Evolutionary conservation across 2,888 invertebrate genomes (phyloP), one percentile per base, ranked within the genome.

Genomic region (Cataglyphis albicans): DNA sequence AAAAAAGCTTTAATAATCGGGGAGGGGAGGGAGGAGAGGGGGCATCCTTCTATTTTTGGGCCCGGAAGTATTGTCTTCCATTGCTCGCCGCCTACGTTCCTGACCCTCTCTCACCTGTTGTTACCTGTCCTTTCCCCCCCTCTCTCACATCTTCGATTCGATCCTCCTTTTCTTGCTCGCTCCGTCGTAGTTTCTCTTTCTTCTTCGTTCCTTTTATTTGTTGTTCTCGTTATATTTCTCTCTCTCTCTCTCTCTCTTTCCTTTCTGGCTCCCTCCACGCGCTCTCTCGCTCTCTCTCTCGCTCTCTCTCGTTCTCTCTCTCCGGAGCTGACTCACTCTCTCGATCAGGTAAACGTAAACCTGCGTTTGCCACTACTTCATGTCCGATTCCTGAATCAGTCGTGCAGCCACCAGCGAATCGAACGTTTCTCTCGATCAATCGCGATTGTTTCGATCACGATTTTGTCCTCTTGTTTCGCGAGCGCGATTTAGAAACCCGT

Each of bases 321-420:
- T 59, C 84, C 38, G 81, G 38, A 35, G 32, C 52, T 89, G 83
- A 82, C 89, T 91, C 90, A 84, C 90, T 85, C 86, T 72, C 88
- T 59, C 86, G 84, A 86, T 84, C 92, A 88, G 90, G 92, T 91
- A 91, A 91, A 90, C 91, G 89, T 90, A 88, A 91, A 91, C 89
- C 90, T 85, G 87, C 82, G 86, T 87, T 52, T 67, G 81, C 83
- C 86, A 73, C 87, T 87, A 88, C 91, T 90, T 90, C 87, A 88
- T 89, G 87, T 89, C 89, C 86, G 88, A 88, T 90, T 91, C 91
- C 91, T 90, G 92, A 92, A 91, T 93, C 94, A 94, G 93, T 93
- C 92, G 92, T 90, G 91, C 89, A 90, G 84, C 86, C 85, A 85
- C 87, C 86, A 88, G 88, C 89, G 87, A 84, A 63, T 83, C 78